These are phyloP conservation scores for Branchellion lobata DNA, from an alignment of 2,888 invertebrate genomes.

Conservation along the genomic window DNA sequence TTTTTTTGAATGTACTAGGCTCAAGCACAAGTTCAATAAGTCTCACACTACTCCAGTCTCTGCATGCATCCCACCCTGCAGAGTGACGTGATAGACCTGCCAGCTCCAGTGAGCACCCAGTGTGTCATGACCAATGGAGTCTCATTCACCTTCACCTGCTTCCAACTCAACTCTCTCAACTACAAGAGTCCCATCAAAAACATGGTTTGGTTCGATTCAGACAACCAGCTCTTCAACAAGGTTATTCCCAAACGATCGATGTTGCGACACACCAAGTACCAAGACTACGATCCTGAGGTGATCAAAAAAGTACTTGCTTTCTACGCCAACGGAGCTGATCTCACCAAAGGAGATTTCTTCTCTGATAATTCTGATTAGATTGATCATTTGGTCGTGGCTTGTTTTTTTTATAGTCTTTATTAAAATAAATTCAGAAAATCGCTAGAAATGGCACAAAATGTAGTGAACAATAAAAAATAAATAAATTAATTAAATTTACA, in stretches of 20 bases:
- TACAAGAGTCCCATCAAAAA: slow-evolving; percentile 70
- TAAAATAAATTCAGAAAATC: no score
- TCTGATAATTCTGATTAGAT: no score
- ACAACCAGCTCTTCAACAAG: slow-evolving; percentile 55
- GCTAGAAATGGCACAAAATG: neutral
- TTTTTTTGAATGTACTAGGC: neutral
- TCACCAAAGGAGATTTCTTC: neutral
- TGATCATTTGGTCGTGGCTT: neutral
- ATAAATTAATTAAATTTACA: no score
- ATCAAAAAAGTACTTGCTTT: slow-evolving; percentile 77
- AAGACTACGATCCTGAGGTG: slow-evolving; percentile 77
- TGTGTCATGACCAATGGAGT: slow-evolving; percentile 79
- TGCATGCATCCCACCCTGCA: neutral
- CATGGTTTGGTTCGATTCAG: slow-evolving; percentile 71
- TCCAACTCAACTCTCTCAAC: slow-evolving; percentile 73
- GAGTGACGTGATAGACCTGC: slow-evolving; percentile 48
- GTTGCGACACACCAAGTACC: slow-evolving; percentile 71
- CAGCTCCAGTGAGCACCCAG: slow-evolving; percentile 76
- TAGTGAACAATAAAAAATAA: neutral
- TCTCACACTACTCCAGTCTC: neutral
- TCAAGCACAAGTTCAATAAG: neutral
- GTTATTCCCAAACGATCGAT: slow-evolving; percentile 70
- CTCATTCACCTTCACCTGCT: slow-evolving; percentile 76
- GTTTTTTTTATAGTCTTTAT: no score
- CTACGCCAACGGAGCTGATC: slow-evolving; percentile 64